phyloP scores from a whole-genome alignment of 2,888 invertebrate species.

The Hipparchia sbordonii region DNA sequence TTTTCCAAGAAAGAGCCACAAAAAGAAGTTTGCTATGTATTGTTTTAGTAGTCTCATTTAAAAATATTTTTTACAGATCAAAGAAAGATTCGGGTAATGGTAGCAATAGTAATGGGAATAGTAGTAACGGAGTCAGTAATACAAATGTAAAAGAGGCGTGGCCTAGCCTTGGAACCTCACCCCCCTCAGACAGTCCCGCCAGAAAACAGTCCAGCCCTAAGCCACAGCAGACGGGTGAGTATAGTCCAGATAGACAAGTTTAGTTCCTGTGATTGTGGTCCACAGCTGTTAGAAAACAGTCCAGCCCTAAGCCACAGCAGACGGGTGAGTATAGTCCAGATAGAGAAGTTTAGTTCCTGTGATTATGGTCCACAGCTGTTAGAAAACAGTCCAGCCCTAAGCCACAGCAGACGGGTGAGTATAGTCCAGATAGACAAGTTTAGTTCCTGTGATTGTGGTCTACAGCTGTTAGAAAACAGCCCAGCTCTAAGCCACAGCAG shows the following conservation, averaged over 20 bases:
- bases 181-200: conserved; percentile 71
- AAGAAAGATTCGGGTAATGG: conserved; percentile 65
- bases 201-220: conserved; percentile 69
- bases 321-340: too few relatives aligned
- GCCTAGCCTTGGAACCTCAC: conserved; percentile 86
- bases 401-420: too few relatives aligned
- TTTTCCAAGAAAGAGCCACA: too few relatives aligned
- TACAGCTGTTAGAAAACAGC: too few relatives aligned
- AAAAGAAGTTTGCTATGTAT: background rate
- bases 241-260: background rate
- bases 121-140: conserved; percentile 49
- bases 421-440: too few relatives aligned
- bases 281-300: conserved; percentile 51
- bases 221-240: conserved; percentile 60
- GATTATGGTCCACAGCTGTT: too few relatives aligned
- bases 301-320: conserved; percentile 1
- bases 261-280: too few relatives aligned
- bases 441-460: too few relatives aligned
- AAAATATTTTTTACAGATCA: conserved; percentile 57
- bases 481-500: too few relatives aligned
- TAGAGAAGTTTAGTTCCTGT: too few relatives aligned
- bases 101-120: conserved; percentile 47
- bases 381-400: conserved; percentile 15
- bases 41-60: too few relatives aligned
- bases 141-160: conserved; percentile 87